Base-by-base conservation (phyloP, 2,113 vertebrate genomes). In the Psettodes erumei region DNA sequence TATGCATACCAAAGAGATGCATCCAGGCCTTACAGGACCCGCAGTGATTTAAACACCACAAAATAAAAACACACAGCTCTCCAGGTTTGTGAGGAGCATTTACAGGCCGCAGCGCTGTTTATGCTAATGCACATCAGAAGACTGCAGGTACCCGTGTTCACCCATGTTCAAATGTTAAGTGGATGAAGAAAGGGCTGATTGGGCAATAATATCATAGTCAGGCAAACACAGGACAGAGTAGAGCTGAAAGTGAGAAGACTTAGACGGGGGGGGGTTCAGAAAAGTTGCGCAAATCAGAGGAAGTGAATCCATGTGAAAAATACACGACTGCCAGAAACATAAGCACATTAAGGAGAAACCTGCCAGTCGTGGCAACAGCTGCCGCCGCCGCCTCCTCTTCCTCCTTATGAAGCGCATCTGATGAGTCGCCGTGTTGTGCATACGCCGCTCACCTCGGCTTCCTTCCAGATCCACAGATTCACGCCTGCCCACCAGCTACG, bases 161-260 rank as follows among this genome's bases (percentile, higher is more conserved):
- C 81, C 65, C 58, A 71, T 67, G 75, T 79, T 83, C 48, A 83
- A 81, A 88, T 86, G 77, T 61, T 86, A 81, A 85, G 63, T 63
- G 47, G 61, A 48, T 28, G 48, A 65, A 63, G 32, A 82, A 71
- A 42, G 18, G 51, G 62, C 71, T 68, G 79, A 88, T 38, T 86
- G 70, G 66, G 79, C 78, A 72, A 12, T 8, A 74, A 67, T 61
- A 47, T 43, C n/a, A 71, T 56, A 18, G 37, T n/a, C n/a, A 21
- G 56, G 23, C 25, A 69, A 71, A 60, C 28, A 65, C 19, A 38
- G 28, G 53, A 42, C 2, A 35, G 38, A 43, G n/a, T 19, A 21
- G 15, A 5, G 48, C 3, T 8, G 23, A 16, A 16, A 67, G 42
- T 9, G 10, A 60, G 7, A 37, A 51, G 8, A 55, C 23, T 8